phyloP scores from a whole-genome alignment of 2,113 vertebrate genomes.

The Oryzias curvinotus region DNA sequence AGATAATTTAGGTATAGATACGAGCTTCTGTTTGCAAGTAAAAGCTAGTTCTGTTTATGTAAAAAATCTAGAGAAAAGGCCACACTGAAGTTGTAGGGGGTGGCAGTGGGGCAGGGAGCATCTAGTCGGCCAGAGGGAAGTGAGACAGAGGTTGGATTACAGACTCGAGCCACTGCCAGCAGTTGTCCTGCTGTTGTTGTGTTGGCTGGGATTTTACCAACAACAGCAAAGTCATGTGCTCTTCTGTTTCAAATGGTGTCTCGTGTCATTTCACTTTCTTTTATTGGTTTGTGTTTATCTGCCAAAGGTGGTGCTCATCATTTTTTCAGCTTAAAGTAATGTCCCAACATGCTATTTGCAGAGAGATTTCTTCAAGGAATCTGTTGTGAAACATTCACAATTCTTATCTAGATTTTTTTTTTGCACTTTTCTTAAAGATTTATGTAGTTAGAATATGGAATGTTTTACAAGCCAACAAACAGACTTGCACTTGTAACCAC shows the following conservation, averaged over 20 bases:
- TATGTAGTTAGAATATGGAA: too few species aligned
- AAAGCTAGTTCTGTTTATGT: not conserved
- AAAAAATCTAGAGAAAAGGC: not conserved
- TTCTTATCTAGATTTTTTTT: too few species aligned
- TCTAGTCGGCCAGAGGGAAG: conserved; percentile 48
- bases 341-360: too few species aligned
- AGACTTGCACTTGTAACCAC: conserved; percentile 46
- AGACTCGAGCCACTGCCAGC: conserved; percentile 45
- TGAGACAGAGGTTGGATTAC: conserved; percentile 61
- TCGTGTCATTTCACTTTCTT: too few species aligned
- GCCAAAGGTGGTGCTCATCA: too few species aligned
- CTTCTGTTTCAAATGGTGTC: conserved; percentile 2
- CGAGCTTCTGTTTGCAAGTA: not conserved
- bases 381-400: too few species aligned
- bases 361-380: too few species aligned
- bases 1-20: too few species aligned
- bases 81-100: not conserved
- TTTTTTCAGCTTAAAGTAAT: too few species aligned
- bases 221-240: conserved; percentile 1
- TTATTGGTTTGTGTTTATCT: too few species aligned
- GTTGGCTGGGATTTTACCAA: conserved; percentile 12
- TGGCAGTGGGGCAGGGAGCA: conserved; percentile 49
- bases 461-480: not conserved
- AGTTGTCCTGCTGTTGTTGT: conserved; percentile 9
- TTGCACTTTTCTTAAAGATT: too few species aligned